Evolutionary conservation across 2,888 invertebrate species (phyloP).

Genomic region (Eretmocerus hayati): DNA sequence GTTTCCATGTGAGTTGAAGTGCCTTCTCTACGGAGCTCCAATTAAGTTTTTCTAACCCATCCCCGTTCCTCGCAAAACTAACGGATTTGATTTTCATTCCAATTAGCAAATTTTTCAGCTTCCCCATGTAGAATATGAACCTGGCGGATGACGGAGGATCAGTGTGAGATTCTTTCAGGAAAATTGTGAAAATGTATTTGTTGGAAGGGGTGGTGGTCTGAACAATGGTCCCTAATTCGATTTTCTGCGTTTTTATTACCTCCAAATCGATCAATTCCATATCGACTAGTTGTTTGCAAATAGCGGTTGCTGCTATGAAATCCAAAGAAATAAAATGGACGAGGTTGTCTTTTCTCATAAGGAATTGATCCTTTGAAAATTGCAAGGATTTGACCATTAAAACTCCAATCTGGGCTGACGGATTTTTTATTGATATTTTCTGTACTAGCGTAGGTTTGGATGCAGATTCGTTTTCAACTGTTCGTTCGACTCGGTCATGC

Average conservation of each 20-base stretch:
- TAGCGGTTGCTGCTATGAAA: neutral
- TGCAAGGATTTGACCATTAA: too few species aligned
- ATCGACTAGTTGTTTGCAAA: neutral
- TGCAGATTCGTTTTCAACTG: too few species aligned
- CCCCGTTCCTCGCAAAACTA: neutral
- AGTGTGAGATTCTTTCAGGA: slow-evolving; percentile 1
- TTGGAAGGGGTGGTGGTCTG: neutral
- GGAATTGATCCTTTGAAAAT: slow-evolving; percentile 3
- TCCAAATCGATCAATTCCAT: neutral
- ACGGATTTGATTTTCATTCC: neutral
- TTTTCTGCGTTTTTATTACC: neutral
- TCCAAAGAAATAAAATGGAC: slow-evolving; percentile 5
- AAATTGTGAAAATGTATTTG: neutral
- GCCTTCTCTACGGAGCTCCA: neutral
- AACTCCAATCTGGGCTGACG: too few species aligned
- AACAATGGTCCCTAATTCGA: neutral
- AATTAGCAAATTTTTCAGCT: too few species aligned
- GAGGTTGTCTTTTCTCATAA: neutral
- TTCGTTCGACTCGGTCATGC: too few species aligned
- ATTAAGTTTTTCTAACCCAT: neutral
- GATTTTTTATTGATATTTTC: too few species aligned
- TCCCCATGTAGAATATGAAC: neutral
- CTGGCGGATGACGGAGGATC: too few species aligned
- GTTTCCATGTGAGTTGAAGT: neutral
- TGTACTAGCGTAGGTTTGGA: too few species aligned